A percentile compares a stretch with the other conserved stretches of the same genome.
Conservation (phyloP, 1,140 invertebrate genomes). For the Latrodectus geometricus region DNA sequence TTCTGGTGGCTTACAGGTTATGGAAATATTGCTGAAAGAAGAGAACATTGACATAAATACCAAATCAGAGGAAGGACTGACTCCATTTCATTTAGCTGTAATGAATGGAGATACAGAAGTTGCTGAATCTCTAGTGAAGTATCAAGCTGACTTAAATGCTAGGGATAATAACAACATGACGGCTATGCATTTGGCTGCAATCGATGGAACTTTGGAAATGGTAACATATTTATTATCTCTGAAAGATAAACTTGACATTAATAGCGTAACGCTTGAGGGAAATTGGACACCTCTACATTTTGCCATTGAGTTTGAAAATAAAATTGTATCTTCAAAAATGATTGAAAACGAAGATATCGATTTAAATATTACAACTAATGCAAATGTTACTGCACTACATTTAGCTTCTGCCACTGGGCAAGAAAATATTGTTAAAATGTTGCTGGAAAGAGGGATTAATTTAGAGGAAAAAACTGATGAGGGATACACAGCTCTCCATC, state of each 20-base stretch:
- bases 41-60: background rate
- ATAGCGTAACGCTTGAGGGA: too few relatives aligned
- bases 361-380: background rate
- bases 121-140: background rate
- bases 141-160: background rate
- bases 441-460: background rate
- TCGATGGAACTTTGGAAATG: background rate
- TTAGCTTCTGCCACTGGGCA: background rate
- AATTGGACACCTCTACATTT: conserved; percentile 17
- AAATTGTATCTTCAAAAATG: background rate
- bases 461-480: background rate
- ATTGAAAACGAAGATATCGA: background rate
- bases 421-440: too few relatives aligned
- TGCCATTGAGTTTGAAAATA: background rate
- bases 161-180: background rate
- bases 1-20: conserved; percentile 2
- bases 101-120: background rate
- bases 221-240: background rate
- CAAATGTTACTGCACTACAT: background rate
- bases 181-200: background rate
- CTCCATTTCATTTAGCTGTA: conserved; percentile 1
- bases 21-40: background rate
- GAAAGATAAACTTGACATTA: background rate
- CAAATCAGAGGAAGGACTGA: background rate
- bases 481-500: background rate